Evolutionary conservation across 2,888 invertebrate species (phyloP), one percentile per base, ranked within the genome.

Genomic region (Saturnia japonica): DNA sequence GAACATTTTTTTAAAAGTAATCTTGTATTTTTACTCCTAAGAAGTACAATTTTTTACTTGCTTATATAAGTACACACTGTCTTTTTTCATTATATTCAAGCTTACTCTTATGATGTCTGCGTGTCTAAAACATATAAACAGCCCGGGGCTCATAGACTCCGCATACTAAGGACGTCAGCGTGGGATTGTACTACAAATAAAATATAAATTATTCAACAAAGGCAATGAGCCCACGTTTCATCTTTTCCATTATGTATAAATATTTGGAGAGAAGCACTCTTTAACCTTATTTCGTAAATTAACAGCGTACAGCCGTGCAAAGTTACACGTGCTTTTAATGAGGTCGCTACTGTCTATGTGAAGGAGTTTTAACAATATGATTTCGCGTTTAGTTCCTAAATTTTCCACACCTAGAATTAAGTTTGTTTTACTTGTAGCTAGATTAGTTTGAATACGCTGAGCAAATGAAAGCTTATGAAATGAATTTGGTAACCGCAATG

Each of bases 181-280:
- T 75, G 75, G 78, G 81, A 82, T 81, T 81, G 82, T 85, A 85
- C 80, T 83, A 86, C 85, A 85, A 85, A 88, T 88, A 88, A 87
- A 88, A 88, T 82, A 89, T 91, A 90, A 88, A 89, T 90, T 89
- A 90, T 90, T 90, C 91, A 89, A 87, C 88, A 88, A 89, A 88
- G 83, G 86, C 85, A 82, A 82, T 81, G 82, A 84, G 85, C 83
- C 84, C 83, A 86, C 87, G 86, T 88, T 89, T 88, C 88, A 90
- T 88, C 87, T 88, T 87, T 86, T 85, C 84, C 85, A 86, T 88
- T 86, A 84, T 78, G 78, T 84, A 87, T 87, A 86, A 86, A 87
- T 87, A 88, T 86, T 88, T 85, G 81, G 82, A 79, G 79, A 81
- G 81, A 82, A 80, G 78, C 75, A 78, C 82, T 80, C 82, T 85